A percentile compares a stretch with the other conserved stretches of the same genome.
Evolutionary conservation across 2,113 vertebrate species (phyloP).

Genomic region (Apteryx mantelli): DNA sequence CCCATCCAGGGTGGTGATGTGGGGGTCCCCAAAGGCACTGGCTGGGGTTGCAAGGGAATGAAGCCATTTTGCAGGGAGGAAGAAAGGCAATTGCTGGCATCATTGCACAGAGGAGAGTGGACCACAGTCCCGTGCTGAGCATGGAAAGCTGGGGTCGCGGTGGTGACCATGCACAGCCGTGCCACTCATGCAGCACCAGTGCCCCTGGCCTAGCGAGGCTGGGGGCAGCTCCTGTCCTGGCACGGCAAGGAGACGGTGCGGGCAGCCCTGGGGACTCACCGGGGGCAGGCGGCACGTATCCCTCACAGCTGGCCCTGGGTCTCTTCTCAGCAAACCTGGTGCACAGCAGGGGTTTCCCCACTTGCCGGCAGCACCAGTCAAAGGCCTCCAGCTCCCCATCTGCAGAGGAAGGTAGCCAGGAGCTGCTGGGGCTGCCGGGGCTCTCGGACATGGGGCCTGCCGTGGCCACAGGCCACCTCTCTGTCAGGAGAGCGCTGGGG

Average conservation of each 20-base stretch:
- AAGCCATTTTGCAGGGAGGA: neutral
- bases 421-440: rapidly evolving
- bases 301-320: neutral
- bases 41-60: neutral
- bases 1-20: conserved; percentile 60
- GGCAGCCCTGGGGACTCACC: conserved; percentile 12
- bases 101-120: neutral
- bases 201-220: neutral
- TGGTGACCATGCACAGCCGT: neutral
- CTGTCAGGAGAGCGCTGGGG: rapidly evolving
- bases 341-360: conserved; percentile 39
- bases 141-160: neutral
- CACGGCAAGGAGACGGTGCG: neutral
- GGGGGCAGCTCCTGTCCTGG: neutral
- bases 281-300: neutral
- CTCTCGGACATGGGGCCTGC: no score
- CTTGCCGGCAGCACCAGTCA: neutral
- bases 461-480: neutral
- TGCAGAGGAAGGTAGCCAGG: rapidly evolving
- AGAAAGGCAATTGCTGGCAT: neutral
- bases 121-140: neutral
- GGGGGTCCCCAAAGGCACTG: conserved; percentile 27
- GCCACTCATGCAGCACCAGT: neutral
- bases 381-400: conserved; percentile 41
- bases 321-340: conserved; percentile 56